Evolutionary conservation across 2,888 invertebrate species (phyloP).

Genomic region (Synergus umbraculus): DNA sequence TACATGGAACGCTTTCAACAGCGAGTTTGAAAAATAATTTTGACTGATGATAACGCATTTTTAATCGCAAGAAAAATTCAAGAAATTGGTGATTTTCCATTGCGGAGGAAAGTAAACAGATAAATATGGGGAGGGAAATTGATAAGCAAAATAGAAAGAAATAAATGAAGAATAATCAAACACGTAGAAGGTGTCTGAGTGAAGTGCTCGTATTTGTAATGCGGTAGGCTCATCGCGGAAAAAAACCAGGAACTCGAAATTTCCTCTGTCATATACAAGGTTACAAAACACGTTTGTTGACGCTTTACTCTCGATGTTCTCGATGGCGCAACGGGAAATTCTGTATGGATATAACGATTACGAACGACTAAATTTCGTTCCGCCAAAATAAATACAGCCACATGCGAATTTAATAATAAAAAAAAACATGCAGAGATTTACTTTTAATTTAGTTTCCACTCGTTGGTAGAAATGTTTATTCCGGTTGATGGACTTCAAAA

Average conservation of each 20-base stretch:
- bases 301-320: conserved; percentile 18
- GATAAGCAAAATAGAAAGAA: background rate
- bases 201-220: background rate
- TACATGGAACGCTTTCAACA: background rate
- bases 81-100: background rate
- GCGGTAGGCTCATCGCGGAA: too few relatives aligned
- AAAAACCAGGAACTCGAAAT: background rate
- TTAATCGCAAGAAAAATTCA: background rate
- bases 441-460: conserved; percentile 27
- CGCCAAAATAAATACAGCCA: conserved; percentile 16
- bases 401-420: conserved; percentile 15
- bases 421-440: conserved; percentile 34
- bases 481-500: conserved; percentile 4
- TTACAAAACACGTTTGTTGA: conserved; percentile 32
- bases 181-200: background rate
- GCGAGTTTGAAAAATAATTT: background rate
- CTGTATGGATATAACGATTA: conserved; percentile 6
- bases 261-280: background rate
- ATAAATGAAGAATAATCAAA: background rate
- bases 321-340: background rate
- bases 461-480: conserved; percentile 27
- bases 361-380: conserved; percentile 11
- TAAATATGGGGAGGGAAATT: background rate
- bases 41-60: background rate
- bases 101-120: background rate